A percentile compares a stretch with the other conserved stretches of the same genome.
phyloP scores from a whole-genome alignment of 37 sponge, comb jelly and placozoan genomes.

The Amphimedon queenslandica region DNA sequence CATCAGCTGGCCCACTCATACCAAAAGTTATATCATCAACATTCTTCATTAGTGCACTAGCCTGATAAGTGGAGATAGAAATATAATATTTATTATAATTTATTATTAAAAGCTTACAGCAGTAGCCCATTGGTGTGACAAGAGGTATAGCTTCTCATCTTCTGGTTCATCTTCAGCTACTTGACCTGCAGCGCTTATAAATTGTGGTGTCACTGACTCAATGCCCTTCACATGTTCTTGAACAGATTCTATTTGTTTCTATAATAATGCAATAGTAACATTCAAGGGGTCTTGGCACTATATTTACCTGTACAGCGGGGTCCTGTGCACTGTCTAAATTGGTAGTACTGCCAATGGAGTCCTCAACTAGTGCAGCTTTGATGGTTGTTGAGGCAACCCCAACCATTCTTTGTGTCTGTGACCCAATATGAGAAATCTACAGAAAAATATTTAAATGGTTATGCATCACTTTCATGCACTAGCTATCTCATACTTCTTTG shows the following conservation, averaged over 20 bases:
- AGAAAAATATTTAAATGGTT: not conserved
- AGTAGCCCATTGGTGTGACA: conserved; percentile 83
- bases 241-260: conserved; percentile 44
- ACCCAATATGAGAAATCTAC: conserved; percentile 57
- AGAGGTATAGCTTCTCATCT: conserved; percentile 38
- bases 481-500: conserved; percentile 23
- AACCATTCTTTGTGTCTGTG: conserved; percentile 55
- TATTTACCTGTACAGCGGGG: conserved; percentile 24
- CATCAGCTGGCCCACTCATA: conserved; percentile 57
- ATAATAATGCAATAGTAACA: too few species aligned
- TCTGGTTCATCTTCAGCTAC: conserved; percentile 8
- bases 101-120: conserved; percentile 39
- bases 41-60: conserved; percentile 43
- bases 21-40: conserved; percentile 60
- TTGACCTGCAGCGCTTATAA: conserved; percentile 49
- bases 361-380: conserved; percentile 44
- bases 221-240: conserved; percentile 35
- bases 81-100: not conserved
- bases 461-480: too few species aligned
- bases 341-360: conserved; percentile 43
- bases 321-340: conserved; percentile 3
- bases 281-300: not conserved
- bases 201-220: conserved; percentile 52
- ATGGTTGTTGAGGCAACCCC: conserved; percentile 56
- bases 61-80: conserved; percentile 15